Percentiles rank a stretch among this genome's conserved stretches.
phyloP scores from a whole-genome alignment of 2,797 vertebrate species.

The Sebastes umbrosus region DNA sequence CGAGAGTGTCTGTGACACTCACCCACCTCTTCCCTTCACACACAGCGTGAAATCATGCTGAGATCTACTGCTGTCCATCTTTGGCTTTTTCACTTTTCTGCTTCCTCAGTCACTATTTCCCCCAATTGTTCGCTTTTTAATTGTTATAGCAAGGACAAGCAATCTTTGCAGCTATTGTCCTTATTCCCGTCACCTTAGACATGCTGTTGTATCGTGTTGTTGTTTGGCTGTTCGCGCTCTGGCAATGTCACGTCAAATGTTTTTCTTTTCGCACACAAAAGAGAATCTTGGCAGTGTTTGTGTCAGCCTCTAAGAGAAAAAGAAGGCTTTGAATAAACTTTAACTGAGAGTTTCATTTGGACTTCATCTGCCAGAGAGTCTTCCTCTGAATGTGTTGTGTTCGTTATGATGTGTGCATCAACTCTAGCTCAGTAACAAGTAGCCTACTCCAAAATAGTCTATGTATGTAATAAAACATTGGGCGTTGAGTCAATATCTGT shows the following conservation, averaged over 20 bases:
- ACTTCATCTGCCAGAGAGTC: constrained; percentile 8
- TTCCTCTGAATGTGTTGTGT: neutral
- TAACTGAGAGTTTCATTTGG: neutral
- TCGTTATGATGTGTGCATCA: neutral
- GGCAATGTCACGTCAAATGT: neutral
- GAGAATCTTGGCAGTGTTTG: neutral
- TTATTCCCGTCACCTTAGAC: neutral
- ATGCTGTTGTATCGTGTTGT: neutral
- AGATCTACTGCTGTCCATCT: constrained; percentile 27
- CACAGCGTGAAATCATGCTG: constrained; percentile 9
- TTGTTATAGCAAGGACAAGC: neutral
- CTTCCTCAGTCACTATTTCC: neutral
- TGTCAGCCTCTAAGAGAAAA: neutral
- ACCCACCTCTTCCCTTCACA: constrained; percentile 43
- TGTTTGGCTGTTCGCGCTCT: neutral
- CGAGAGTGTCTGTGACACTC: constrained; percentile 52
- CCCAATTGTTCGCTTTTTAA: neutral
- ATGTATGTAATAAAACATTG: constrained; percentile 30
- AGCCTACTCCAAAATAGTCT: constrained; percentile 19
- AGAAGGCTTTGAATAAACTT: constrained; percentile 1
- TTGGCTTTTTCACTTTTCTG: neutral
- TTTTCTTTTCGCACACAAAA: constrained; percentile 1
- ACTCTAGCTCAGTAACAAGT: neutral
- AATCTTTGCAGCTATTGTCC: neutral
- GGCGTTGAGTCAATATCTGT: constrained; percentile 48